Evolutionary conservation across 2,888 invertebrate genomes (phyloP), one percentile per base, ranked within the genome.

Genomic region (Tipula lateralis): DNA sequence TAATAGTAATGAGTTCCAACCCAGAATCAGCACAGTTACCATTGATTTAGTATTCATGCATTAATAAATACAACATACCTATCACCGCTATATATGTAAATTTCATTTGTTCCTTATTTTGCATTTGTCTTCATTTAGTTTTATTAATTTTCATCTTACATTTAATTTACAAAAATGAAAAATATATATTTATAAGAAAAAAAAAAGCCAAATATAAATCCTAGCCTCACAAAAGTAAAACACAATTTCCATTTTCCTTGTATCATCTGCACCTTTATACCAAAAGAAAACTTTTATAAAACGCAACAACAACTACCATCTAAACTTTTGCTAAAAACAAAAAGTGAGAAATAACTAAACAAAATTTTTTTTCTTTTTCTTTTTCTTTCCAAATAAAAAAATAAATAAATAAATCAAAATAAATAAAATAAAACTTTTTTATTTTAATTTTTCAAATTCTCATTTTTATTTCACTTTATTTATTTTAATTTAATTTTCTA

Each of bases 261-360:
- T n/a, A 66, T 66, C 24, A 66, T 66, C 24, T 66, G 19, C 24
- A 66, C 66, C 66, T 66, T 66, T 12, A 36, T 36, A 36, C 5
- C 24, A 66, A 66, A 9, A 66, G 19, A 50, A 50, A 50, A 16
- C 44, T 24, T 24, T 66, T 7, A 66, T 24, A 24, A 66, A 66
- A 66, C 19, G 66, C 66, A 66, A 66, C 44, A 44, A 36, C 39
- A 44, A 66, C 19, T 24, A 50, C 50, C 4, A n/a, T n/a, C n/a
- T n/a, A 19, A 50, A 50, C 44, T 66, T 66, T 66, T 66, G 66
- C 66, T 66, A 24, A 24, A 39, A 66, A 66, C 66, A 66, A 66
- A 66, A 50, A 50, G 44, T 50, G 44, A 66, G 66, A 66, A 24
- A 66, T 66, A 66, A 66, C 66, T 66, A 66, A 66, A 66, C 66